Base-by-base conservation (phyloP, 2,797 vertebrate species). In the Anabas testudineus region DNA sequence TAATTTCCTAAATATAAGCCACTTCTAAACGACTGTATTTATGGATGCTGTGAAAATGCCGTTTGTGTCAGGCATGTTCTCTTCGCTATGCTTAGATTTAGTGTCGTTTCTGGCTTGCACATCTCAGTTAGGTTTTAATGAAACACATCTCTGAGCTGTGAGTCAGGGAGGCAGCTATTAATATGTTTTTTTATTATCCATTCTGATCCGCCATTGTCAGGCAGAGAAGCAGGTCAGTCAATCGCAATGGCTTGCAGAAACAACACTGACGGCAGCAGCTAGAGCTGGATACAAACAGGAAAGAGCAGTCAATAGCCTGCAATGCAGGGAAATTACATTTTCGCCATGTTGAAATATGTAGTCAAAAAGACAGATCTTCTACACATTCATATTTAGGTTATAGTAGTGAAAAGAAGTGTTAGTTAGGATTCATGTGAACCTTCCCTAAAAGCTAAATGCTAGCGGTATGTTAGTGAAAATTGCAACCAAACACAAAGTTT, bases 61-160 rank as follows among this genome's bases (percentile, higher is more conserved):
- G 36, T 59, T 58, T 76, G 56, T 75, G 69, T 64, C 66, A 74
- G 67, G 3, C 63, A 18, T 70, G 73, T 80, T 84, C 39, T 68
- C 56, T 62, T 39, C 36, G 30, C 75, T 55, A 54, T 37, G 54
- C 47, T 75, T 80, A 54, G 36, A 76, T 85, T 79, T 58, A 39
- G 26, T 80, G 46, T 75, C 78, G 72, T 82, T 85, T 83, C 52
- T 73, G 43, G 41, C 80, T 68, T 63, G 66, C 74, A 74, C 70
- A 39, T 89, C 55, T 70, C 53, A 9, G 48, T 76, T 58, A 49
- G 52, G 52, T 69, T 81, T 86, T 81, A 88, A 86, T 89, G 71
- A 85, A 89, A 86, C 84, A 83, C 81, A 74, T 89, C 71, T 81
- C 78, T 60, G 71, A 71, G 73, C 74, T 72, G 75, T 69, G 81